Evolutionary conservation across 2,797 vertebrate species (phyloP).

Genomic region (Micromesistius poutassou): DNA sequence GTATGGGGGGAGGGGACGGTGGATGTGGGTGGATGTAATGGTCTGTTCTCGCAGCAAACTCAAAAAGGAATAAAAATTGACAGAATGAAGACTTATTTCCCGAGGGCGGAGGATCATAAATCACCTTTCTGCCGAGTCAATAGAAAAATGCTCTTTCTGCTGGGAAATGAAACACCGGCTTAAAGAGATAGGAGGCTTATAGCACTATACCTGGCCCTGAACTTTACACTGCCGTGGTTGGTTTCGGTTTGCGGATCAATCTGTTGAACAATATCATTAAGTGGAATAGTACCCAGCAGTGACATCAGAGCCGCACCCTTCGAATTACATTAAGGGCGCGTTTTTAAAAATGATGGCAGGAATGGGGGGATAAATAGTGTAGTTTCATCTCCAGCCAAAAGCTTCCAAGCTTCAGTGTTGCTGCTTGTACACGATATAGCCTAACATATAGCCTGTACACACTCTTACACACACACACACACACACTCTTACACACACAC

Average conservation of each 20-base stretch:
- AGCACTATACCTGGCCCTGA: background rate
- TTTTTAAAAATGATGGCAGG: constrained; percentile 29
- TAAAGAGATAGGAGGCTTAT: background rate
- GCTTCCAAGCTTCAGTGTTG: background rate
- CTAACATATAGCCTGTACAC: too few relatives aligned
- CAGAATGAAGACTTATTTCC: background rate
- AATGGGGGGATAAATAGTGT: background rate
- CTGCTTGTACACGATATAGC: background rate
- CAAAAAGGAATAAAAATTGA: background rate
- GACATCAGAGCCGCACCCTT: constrained; percentile 30
- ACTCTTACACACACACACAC: too few relatives aligned
- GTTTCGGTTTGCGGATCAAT: background rate
- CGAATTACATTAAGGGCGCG: constrained; percentile 44
- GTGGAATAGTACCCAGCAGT: constrained; percentile 22
- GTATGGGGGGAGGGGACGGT: too few relatives aligned
- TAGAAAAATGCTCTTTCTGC: background rate
- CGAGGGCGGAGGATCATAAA: background rate
- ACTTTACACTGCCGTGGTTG: background rate
- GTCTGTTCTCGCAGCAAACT: background rate
- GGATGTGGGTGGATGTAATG: background rate
- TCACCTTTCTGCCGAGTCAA: background rate
- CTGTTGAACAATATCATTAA: background rate
- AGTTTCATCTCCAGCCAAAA: background rate
- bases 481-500: too few relatives aligned
- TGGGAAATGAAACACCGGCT: background rate